Base-by-base conservation (phyloP, 2,888 invertebrate species). In the Noctuana brunneofusca region DNA sequence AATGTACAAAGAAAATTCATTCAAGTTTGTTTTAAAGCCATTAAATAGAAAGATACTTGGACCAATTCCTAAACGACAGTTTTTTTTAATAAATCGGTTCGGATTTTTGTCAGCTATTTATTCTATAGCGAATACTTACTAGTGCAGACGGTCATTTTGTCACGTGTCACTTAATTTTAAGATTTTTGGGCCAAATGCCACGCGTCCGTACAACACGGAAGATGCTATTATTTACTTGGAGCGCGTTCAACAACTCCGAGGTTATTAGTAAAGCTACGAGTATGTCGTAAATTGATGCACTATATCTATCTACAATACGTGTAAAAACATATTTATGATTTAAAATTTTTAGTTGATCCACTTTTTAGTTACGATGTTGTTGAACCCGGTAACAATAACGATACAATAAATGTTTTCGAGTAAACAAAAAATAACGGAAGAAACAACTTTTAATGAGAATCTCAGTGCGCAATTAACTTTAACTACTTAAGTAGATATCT, bases 171-270 rank as follows among this genome's bases (percentile, higher is more conserved):
- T 43, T 53, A 58, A 53, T 60, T 50, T 50, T 62, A 50, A 63
- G 43, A 56, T 56, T 63, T 62, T 83, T 74, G 79, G 76, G 79
- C 76, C 79, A 78, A 74, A 73, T 77, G 82, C 81, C 81, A 80
- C 74, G 56, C 56, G 73, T 83, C 79, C 80, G 80, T 73, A 75
- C 69, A 74, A 80, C 74, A 78, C 84, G 85, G 87, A 86, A 87
- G 84, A 80, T 74, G 71, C 74, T 73, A 76, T 78, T 81, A 83
- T 82, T 81, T 79, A 82, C 78, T 87, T 87, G 87, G 87, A 88
- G 64, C 78, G 66, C 66, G 82, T 85, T 89, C 87, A 87, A 87
- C 63, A 84, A 78, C 79, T 81, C 72, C 76, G 78, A 79, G 80
- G 80, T 81, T 83, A 79, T 84, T 83, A 78, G 75, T 76, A 74